phyloP scores from a whole-genome alignment of 1,140 invertebrate species.

The Drosophila micromelanica region DNA sequence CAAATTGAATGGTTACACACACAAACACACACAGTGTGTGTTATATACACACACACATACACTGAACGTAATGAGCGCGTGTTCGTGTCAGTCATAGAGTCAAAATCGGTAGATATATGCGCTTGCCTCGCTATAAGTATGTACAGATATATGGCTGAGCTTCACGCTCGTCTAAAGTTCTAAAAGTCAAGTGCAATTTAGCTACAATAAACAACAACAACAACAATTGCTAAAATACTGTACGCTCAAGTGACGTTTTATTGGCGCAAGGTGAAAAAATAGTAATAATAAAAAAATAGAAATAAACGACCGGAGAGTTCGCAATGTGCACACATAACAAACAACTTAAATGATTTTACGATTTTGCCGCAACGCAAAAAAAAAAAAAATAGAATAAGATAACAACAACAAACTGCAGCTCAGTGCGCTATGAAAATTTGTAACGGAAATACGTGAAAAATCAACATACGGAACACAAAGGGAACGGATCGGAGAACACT shows the following conservation, averaged over 20 bases:
- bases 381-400: constrained; percentile 11
- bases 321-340: constrained; percentile 31
- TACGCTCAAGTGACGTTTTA: constrained; percentile 77
- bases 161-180: constrained; percentile 72
- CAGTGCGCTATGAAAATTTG: constrained; percentile 38
- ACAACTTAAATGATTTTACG: constrained; percentile 45
- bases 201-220: constrained; percentile 46
- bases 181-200: constrained; percentile 76
- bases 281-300: constrained; percentile 26
- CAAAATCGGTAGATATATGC: constrained; percentile 7
- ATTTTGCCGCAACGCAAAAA: constrained; percentile 18
- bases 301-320: constrained; percentile 29
- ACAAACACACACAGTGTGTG: constrained; percentile 15
- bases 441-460: constrained; percentile 42
- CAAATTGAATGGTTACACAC: constrained; percentile 50
- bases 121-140: constrained; percentile 20
- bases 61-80: constrained; percentile 17
- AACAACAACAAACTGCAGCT: constrained; percentile 34
- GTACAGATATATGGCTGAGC: constrained; percentile 44
- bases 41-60: constrained; percentile 13
- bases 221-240: constrained; percentile 39
- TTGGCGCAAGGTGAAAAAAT: constrained; percentile 71
- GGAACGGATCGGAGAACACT: constrained; percentile 5
- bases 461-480: constrained; percentile 7
- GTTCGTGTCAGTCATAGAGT: constrained; percentile 16